phyloP scores from a whole-genome alignment of 2,113 vertebrate species.

The Callipepla californica region DNA sequence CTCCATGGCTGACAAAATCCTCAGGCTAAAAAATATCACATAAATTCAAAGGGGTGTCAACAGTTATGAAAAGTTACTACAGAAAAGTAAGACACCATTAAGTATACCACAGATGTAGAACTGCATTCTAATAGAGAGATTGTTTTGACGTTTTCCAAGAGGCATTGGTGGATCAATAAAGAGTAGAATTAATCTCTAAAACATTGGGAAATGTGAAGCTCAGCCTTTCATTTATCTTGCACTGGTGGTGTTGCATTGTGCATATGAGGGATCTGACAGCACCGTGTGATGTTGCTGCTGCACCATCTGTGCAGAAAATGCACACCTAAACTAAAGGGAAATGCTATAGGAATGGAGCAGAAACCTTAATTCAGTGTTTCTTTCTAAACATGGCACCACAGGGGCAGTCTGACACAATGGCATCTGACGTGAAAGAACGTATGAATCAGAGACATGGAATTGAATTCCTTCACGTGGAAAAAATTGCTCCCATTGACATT shows the following conservation, averaged over 20 bases:
- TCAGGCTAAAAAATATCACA: background rate
- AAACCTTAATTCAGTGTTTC: slow-evolving; percentile 54
- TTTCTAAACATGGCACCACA: background rate
- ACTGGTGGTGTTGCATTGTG: slow-evolving; percentile 37
- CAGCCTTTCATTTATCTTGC: slow-evolving; percentile 59
- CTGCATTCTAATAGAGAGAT: background rate
- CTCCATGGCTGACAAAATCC: background rate
- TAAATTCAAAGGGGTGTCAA: background rate
- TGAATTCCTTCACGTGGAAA: background rate
- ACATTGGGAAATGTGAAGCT: slow-evolving; percentile 52
- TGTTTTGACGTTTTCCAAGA: slow-evolving; percentile 3
- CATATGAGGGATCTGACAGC: slow-evolving; percentile 68
- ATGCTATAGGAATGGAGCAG: slow-evolving; percentile 21
- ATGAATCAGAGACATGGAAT: background rate
- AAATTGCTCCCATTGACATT: background rate
- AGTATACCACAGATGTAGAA: slow-evolving; percentile 16
- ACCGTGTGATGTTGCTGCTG: slow-evolving; percentile 67
- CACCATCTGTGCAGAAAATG: slow-evolving; percentile 76
- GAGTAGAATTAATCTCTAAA: slow-evolving; percentile 71
- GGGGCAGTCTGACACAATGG: background rate
- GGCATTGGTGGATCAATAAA: slow-evolving; percentile 33
- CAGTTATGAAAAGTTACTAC: background rate
- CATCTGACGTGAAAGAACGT: background rate
- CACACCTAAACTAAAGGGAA: slow-evolving; percentile 66
- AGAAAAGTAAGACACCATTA: background rate